Evolutionary conservation across 2,797 vertebrate species (phyloP).

Genomic region (Petrocephalus sullivani): DNA sequence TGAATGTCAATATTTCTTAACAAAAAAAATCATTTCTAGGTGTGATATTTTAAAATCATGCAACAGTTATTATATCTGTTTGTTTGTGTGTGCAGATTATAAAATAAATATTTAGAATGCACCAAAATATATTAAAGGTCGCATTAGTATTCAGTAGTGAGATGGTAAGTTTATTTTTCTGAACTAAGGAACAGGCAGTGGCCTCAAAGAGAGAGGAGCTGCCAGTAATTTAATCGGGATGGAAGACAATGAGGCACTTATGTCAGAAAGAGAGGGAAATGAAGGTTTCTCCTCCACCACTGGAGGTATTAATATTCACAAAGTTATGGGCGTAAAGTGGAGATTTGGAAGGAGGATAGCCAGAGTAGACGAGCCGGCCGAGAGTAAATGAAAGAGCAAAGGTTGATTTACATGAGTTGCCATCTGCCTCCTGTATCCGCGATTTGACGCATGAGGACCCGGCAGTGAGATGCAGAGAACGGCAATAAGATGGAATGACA

Average conservation of each 20-base stretch:
- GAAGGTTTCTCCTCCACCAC: not conserved
- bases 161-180: not conserved
- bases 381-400: conserved; percentile 6
- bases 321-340: conserved; percentile 5
- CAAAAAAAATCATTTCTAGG: not conserved
- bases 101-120: not conserved
- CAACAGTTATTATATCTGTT: not conserved
- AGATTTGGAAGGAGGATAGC: not conserved
- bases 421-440: not conserved
- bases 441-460: not conserved
- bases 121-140: not conserved
- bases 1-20: not conserved
- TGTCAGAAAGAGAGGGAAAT: not conserved
- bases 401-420: not conserved
- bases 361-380: not conserved
- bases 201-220: not conserved
- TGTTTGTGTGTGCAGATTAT: not conserved
- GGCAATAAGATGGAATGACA: not conserved
- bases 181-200: not conserved
- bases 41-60: not conserved
- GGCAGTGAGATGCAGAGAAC: not conserved
- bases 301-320: conserved; percentile 8
- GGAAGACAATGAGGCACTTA: not conserved
- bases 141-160: not conserved
- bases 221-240: not conserved